Percentiles rank a stretch among this genome's conserved stretches.
These are phyloP conservation scores for Andrena trimmerana DNA, from an alignment of 2,888 invertebrate species.

Conservation along the genomic window DNA sequence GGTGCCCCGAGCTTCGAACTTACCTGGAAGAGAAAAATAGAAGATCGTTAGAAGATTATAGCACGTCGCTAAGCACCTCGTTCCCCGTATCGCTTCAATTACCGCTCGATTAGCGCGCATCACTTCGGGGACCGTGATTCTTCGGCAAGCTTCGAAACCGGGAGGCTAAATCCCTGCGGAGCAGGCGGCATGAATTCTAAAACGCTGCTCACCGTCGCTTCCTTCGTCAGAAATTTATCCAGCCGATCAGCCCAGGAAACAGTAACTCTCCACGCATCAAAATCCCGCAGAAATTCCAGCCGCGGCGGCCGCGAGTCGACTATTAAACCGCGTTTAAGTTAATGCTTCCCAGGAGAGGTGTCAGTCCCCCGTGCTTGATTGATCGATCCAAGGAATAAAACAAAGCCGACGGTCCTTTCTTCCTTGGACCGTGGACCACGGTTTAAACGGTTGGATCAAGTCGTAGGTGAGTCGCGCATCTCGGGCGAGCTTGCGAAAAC, in stretches of 20 bases:
- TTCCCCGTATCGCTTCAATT: conserved; percentile 43
- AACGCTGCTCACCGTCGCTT: conserved; percentile 33
- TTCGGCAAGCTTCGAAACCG: conserved; percentile 34
- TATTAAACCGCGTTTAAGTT: conserved; percentile 67
- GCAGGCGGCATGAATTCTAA: conserved; percentile 9
- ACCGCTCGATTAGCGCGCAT: conserved; percentile 36
- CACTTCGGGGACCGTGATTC: conserved; percentile 10
- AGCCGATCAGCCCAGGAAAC: conserved; percentile 17
- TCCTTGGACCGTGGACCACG: not conserved
- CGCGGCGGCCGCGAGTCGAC: conserved; percentile 39
- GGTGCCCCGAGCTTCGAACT: not conserved
- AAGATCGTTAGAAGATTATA: conserved; percentile 21
- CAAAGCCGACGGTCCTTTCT: conserved; percentile 15
- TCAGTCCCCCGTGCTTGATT: conserved; percentile 61
- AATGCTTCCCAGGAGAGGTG: conserved; percentile 61
- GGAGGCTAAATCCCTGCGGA: not conserved
- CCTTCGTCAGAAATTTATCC: conserved; percentile 35
- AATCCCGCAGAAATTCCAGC: conserved; percentile 32
- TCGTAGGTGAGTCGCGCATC: not conserved
- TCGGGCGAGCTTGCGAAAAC: not conserved
- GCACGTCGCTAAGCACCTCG: conserved; percentile 21
- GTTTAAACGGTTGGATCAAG: not conserved
- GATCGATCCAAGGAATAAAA: conserved; percentile 62
- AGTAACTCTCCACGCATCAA: conserved; percentile 22
- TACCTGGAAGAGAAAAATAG: not conserved